phyloP scores from a whole-genome alignment of 2,888 invertebrate species.

The Unio delphinus region DNA sequence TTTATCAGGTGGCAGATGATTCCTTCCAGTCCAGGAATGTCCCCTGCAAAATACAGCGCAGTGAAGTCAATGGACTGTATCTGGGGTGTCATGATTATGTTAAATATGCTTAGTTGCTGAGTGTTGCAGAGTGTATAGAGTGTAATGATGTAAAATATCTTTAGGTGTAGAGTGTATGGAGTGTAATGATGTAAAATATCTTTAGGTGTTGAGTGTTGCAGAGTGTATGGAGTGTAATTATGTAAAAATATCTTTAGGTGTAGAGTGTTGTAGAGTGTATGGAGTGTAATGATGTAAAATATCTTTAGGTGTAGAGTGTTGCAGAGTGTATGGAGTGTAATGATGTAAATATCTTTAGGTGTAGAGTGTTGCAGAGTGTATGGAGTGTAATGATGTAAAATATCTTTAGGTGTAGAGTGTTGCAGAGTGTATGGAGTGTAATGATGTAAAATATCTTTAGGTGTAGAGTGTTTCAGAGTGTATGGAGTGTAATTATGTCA shows the following conservation, averaged over 20 bases:
- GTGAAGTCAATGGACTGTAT: background rate
- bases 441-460: background rate
- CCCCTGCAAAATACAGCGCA: slow-evolving; percentile 75
- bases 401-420: too few species aligned
- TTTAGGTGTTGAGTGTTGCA: too few species aligned
- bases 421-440: background rate
- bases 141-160: too few species aligned
- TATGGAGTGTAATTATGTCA: background rate
- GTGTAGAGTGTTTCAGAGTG: too few species aligned
- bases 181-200: too few species aligned
- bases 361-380: too few species aligned
- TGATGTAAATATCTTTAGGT: too few species aligned
- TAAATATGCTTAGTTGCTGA: background rate
- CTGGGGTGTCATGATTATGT: background rate
- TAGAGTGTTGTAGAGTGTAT: background rate
- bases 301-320: too few species aligned
- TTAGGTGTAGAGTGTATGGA: too few species aligned
- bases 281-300: background rate
- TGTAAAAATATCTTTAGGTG: background rate
- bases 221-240: background rate
- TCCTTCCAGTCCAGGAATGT: slow-evolving; percentile 83
- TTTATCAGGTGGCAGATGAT: slow-evolving; percentile 84
- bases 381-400: too few species aligned
- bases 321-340: too few species aligned
- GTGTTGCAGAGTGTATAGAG: too few species aligned